Evolutionary conservation across 1,140 invertebrate species (phyloP), one percentile per base, ranked within the genome.

Genomic region (Drosophila watanabei): DNA sequence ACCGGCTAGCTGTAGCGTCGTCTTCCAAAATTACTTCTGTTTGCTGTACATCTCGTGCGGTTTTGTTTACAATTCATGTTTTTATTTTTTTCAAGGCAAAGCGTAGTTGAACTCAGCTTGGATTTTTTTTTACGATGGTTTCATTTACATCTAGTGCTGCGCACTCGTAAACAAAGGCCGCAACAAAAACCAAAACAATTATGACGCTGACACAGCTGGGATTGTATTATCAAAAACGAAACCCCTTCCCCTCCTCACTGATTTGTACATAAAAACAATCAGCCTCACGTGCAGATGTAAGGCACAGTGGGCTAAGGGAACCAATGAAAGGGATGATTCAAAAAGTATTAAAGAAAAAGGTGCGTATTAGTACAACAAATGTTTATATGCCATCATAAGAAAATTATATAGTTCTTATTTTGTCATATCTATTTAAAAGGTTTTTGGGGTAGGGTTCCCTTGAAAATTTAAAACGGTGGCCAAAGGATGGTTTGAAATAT

Each of bases 31-130:
- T 30, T 13, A 18, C 24, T 35, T 61, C 13, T 33, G n/a, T 24
- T 56, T 68, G 52, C 43, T 18, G 11, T 24, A 46, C 46, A 45
- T 43, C 76, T 45, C 41, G 28, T 33, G 54, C 20, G 58, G 62
- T 16, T 49, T 77, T 52, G 37, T 43, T 61, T 66, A 56, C 49
- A 43, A 54, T 56, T 52, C 24, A 60, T 54, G 39, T 62, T 39
- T 71, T 73, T 63, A 56, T 30, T 70, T 52, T 65, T 57, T 78
- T 81, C 78, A 89, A 88, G 84, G 84, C 73, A 8, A 80, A 73
- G 45, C 65, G 59, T 54, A 79, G 78, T 71, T 85, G 62, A 85
- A 89, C 78, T 72, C 35, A 4, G 69, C 39, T 45, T 71, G 45
- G 35, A 77, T 46, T 45, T 33, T 65, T 71, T 75, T 68, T 51